phyloP scores from a whole-genome alignment of 2,113 vertebrate species.

The Pongo abelii region DNA sequence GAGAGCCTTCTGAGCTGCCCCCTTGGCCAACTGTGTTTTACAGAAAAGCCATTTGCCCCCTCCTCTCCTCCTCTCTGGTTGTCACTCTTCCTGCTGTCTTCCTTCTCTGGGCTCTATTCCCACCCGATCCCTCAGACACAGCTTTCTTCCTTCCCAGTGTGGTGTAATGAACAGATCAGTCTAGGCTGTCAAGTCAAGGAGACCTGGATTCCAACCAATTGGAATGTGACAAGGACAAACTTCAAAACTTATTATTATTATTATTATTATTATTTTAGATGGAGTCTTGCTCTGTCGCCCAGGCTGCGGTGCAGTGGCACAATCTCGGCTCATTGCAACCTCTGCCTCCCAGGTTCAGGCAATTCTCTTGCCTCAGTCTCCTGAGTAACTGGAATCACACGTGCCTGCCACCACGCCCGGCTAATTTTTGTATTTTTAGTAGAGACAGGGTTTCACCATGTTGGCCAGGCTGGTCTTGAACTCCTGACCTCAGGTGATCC shows the following conservation, averaged over 20 bases:
- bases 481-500: too few species aligned
- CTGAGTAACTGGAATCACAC: too few species aligned
- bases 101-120: neutral
- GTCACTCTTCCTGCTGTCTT: neutral
- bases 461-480: too few species aligned
- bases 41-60: neutral
- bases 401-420: too few species aligned
- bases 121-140: neutral
- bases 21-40: neutral
- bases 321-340: too few species aligned
- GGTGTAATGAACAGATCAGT: neutral
- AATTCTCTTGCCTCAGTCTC: too few species aligned
- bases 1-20: neutral
- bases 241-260: neutral
- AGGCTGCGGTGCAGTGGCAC: neutral
- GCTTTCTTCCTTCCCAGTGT: neutral
- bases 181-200: neutral
- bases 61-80: neutral
- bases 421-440: too few species aligned
- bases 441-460: too few species aligned
- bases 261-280: too few species aligned
- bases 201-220: neutral
- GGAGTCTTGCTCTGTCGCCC: neutral
- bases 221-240: neutral
- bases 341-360: too few species aligned